These are phyloP conservation scores for Melanotaenia duboulayi DNA, from an alignment of 2,113 vertebrate species.

Conservation along the genomic window DNA sequence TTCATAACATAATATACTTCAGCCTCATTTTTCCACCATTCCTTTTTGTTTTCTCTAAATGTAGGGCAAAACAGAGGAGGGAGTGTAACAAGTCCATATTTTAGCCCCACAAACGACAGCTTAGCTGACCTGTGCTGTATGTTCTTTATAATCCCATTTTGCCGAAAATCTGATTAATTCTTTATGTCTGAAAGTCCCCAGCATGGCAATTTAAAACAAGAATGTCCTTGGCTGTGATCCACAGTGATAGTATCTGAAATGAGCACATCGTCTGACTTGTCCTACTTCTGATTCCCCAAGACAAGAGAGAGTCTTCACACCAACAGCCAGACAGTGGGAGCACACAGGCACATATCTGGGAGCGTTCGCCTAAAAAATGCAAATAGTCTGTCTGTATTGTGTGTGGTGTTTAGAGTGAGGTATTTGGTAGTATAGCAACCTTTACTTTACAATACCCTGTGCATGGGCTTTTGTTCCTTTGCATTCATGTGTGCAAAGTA, in stretches of 20 bases:
- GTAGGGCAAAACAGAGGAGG: constrained; percentile 17
- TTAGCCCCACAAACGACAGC: constrained; percentile 39
- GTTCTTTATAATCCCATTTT: constrained; percentile 61
- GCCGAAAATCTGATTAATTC: constrained; percentile 64
- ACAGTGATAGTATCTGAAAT: constrained; percentile 66
- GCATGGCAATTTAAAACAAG: constrained; percentile 61
- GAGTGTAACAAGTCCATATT: constrained; percentile 21
- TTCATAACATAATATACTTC: constrained; percentile 48
- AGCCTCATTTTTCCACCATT: constrained; percentile 36
- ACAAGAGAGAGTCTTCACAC: constrained; percentile 51
- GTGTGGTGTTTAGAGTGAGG: constrained; percentile 15
- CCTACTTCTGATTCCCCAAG: constrained; percentile 76
- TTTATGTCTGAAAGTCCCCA: constrained; percentile 64
- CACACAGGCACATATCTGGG: constrained; percentile 42
- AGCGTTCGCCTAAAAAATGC: constrained; percentile 11
- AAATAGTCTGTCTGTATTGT: constrained; percentile 13
- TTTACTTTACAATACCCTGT: constrained; percentile 46
- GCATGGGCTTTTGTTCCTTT: constrained; percentile 49
- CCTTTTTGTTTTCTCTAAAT: constrained; percentile 49
- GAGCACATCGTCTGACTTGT: constrained; percentile 64
- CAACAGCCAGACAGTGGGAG: constrained; percentile 38
- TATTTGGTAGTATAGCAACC: constrained; percentile 38
- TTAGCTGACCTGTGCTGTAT: constrained; percentile 47
- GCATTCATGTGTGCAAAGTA: constrained; percentile 38
- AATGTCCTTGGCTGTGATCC: constrained; percentile 73